These are phyloP conservation scores for Heliocidaris erythrogramma DNA, from an alignment of 35 echinoderm and acorn worm species.

Conservation along the genomic window DNA sequence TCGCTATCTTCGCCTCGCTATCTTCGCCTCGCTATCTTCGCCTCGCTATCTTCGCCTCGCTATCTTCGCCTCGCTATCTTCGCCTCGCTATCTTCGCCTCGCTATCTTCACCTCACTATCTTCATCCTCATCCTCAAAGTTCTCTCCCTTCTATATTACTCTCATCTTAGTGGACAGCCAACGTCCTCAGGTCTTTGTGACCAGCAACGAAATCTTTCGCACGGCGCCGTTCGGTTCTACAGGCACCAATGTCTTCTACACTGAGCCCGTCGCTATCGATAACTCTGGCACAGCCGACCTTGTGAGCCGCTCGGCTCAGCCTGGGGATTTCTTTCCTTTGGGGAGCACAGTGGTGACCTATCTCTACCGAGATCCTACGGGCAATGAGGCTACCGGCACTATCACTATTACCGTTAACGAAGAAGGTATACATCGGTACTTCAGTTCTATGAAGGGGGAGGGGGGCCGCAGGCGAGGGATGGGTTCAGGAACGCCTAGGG, in stretches of 20 bases:
- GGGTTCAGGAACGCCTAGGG: too few relatives aligned
- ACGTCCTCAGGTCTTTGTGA: slow-evolving; percentile 6
- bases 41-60: too few relatives aligned
- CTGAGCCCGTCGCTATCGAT: not conserved
- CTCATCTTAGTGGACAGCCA: not conserved
- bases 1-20: too few relatives aligned
- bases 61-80: too few relatives aligned
- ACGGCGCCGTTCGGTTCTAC: not conserved
- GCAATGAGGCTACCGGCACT: not conserved
- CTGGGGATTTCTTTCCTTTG: not conserved
- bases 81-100: too few relatives aligned
- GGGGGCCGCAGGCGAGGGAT: too few relatives aligned
- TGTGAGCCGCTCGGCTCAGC: not conserved
- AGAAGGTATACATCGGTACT: not conserved
- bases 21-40: too few relatives aligned
- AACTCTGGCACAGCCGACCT: not conserved
- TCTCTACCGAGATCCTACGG: not conserved
- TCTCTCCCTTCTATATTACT: too few relatives aligned
- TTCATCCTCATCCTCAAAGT: too few relatives aligned
- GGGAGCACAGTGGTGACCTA: not conserved
- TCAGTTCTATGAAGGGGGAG: not conserved
- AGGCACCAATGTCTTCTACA: not conserved
- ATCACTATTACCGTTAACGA: not conserved
- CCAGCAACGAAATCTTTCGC: not conserved
- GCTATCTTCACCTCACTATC: too few relatives aligned